Conservation (phyloP, 1,140 invertebrate species). For the Zaprionus davidi region DNA sequence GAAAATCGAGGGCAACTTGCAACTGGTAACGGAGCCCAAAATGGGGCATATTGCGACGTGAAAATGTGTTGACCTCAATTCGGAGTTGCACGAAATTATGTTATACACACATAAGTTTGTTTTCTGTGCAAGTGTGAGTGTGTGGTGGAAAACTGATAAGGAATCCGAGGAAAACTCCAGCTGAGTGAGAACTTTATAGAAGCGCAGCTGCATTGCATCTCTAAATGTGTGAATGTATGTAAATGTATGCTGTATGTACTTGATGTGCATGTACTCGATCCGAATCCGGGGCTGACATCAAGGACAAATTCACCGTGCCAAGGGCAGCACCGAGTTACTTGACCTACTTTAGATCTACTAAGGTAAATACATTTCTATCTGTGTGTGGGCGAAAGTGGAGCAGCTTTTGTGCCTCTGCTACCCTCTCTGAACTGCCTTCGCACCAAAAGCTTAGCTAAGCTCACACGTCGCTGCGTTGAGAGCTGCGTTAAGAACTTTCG, state of each 20-base stretch:
- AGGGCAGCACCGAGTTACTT: slow-evolving; percentile 54
- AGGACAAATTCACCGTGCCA: slow-evolving; percentile 64
- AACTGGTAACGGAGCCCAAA: slow-evolving; percentile 2
- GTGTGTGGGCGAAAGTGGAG: slow-evolving; percentile 38
- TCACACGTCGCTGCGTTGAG: too few species aligned
- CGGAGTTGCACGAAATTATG: slow-evolving; percentile 6
- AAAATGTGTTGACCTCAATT: slow-evolving; percentile 51
- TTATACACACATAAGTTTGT: too few species aligned
- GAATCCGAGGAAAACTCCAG: neutral
- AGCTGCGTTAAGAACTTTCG: too few species aligned
- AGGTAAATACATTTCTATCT: neutral
- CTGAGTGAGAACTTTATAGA: too few species aligned
- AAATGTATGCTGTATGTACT: neutral
- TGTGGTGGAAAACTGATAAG: neutral
- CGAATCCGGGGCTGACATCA: slow-evolving; percentile 34
- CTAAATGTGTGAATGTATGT: neutral
- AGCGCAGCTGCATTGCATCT: neutral
- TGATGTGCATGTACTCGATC: slow-evolving; percentile 1
- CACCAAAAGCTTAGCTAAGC: too few species aligned
- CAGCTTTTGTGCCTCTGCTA: slow-evolving; percentile 19
- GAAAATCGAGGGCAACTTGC: neutral
- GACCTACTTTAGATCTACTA: slow-evolving; percentile 52
- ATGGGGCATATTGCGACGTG: slow-evolving; percentile 28
- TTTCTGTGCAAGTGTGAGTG: too few species aligned
- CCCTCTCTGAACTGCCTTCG: too few species aligned